Percentiles rank a stretch among this genome's conserved stretches.
Evolutionary conservation across 2,113 vertebrate species (phyloP).

Genomic region (Lepisosteus oculatus): DNA sequence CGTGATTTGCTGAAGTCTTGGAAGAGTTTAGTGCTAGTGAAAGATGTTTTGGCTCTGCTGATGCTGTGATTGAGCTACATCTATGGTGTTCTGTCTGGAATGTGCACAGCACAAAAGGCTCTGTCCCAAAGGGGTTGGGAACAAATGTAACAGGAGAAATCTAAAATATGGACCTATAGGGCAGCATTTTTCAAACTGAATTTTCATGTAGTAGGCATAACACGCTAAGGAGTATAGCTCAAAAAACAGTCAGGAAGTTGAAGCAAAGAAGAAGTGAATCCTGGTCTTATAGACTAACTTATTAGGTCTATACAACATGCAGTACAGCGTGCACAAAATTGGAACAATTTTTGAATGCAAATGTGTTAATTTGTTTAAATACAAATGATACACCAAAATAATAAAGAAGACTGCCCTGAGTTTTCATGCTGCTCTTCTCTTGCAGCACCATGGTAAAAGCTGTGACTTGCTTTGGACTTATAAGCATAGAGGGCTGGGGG

Average conservation of each 20-base stretch:
- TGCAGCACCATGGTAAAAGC: too few relatives aligned
- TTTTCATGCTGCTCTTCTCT: too few relatives aligned
- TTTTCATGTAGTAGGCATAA: not conserved
- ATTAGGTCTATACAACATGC: too few relatives aligned
- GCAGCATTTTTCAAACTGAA: conserved; percentile 4
- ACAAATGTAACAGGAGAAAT: not conserved
- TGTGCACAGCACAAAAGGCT: not conserved
- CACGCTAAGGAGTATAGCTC: not conserved
- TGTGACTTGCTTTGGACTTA: too few relatives aligned
- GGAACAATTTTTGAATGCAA: too few relatives aligned
- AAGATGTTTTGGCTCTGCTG: not conserved
- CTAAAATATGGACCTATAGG: not conserved
- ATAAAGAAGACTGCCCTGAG: too few relatives aligned
- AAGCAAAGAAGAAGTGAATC: not conserved
- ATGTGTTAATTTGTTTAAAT: too few relatives aligned
- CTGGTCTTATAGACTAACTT: too few relatives aligned
- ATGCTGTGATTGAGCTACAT: not conserved
- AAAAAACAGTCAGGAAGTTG: conserved; percentile 7
- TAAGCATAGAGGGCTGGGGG: too few relatives aligned
- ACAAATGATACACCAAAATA: too few relatives aligned
- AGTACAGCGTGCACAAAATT: too few relatives aligned
- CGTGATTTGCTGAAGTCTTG: not conserved
- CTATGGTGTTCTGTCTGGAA: not conserved
- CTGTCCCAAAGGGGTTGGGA: not conserved
- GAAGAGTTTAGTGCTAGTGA: not conserved